Conservation (phyloP, 2,888 invertebrate species). For the Leptinotarsa rubiginosa region DNA sequence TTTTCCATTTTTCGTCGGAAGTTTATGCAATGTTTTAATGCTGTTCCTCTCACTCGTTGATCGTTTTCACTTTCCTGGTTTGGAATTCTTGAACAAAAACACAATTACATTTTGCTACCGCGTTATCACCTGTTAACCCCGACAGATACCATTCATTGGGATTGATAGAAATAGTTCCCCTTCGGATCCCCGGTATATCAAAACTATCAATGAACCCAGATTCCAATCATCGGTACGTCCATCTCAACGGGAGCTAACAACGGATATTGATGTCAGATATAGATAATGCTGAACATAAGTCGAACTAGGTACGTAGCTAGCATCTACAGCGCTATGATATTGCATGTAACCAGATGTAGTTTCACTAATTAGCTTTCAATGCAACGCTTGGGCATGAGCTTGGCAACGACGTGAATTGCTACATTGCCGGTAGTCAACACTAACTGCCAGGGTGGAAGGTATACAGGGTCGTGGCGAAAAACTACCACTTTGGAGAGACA, state of each 20-base stretch:
- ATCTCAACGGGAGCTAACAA: background rate
- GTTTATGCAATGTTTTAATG: too few relatives aligned
- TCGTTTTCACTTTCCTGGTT: too few relatives aligned
- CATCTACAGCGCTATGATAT: conserved; percentile 15
- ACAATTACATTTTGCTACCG: too few relatives aligned
- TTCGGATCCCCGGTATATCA: conserved; percentile 12
- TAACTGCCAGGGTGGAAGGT: conserved; percentile 25
- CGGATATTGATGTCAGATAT: conserved; percentile 19
- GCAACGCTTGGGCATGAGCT: conserved; percentile 23
- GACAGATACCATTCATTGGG: too few relatives aligned
- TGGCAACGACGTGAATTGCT: conserved; percentile 13
- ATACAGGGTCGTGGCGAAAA: conserved; percentile 21
- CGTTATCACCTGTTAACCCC: too few relatives aligned
- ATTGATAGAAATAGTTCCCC: too few relatives aligned
- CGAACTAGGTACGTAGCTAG: conserved; percentile 16
- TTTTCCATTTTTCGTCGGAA: too few relatives aligned
- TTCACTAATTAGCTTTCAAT: conserved; percentile 18
- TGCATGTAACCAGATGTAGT: conserved; percentile 27
- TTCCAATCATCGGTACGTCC: background rate
- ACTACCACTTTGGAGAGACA: background rate
- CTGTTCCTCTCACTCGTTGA: too few relatives aligned
- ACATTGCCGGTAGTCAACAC: conserved; percentile 20
- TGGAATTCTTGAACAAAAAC: too few relatives aligned
- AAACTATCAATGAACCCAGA: conserved; percentile 13
- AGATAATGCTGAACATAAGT: conserved; percentile 15